Percentiles rank a stretch among this genome's conserved stretches.
These are phyloP conservation scores for Apotomis capreana DNA, from an alignment of 2,888 invertebrate species.

Conservation along the genomic window DNA sequence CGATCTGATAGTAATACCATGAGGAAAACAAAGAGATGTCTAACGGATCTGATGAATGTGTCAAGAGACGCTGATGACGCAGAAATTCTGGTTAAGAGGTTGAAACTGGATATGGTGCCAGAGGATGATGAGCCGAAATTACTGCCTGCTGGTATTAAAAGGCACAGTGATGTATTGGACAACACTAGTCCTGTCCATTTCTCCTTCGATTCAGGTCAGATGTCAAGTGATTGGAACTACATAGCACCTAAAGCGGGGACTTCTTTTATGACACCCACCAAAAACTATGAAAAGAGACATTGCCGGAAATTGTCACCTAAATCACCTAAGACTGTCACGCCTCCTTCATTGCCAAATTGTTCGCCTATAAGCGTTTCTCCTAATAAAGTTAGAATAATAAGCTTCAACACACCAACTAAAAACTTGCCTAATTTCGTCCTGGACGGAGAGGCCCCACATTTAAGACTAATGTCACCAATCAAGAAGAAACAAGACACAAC, in stretches of 20 bases:
- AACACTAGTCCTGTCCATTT: conserved; percentile 47
- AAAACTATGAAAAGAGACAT: conserved; percentile 59
- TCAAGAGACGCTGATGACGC: conserved; percentile 56
- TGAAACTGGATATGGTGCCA: conserved; percentile 52
- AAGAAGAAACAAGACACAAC: conserved; percentile 85
- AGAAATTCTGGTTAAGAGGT: conserved; percentile 56
- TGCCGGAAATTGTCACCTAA: conserved; percentile 61
- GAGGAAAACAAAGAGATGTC: conserved; percentile 69
- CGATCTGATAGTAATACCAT: conserved; percentile 45
- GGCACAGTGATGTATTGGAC: conserved; percentile 60
- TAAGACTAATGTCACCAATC: conserved; percentile 87
- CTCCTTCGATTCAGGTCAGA: conserved; percentile 40
- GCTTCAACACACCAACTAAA: conserved; percentile 84
- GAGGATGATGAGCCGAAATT: conserved; percentile 50
- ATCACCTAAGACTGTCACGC: conserved; percentile 56
- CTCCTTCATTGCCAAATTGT: conserved; percentile 46
- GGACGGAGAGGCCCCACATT: conserved; percentile 90
- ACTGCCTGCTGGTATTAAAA: conserved; percentile 59
- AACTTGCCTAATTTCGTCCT: conserved; percentile 90
- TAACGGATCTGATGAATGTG: conserved; percentile 70
- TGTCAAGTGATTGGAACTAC: conserved; percentile 58
- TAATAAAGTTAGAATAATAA: conserved; percentile 54
- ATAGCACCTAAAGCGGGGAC: conserved; percentile 56
- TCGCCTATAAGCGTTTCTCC: conserved; percentile 59
- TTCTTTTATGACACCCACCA: conserved; percentile 69